Evolutionary conservation across 2,888 invertebrate genomes (phyloP), one percentile per base, ranked within the genome.

Genomic region (Julus scanicus): DNA sequence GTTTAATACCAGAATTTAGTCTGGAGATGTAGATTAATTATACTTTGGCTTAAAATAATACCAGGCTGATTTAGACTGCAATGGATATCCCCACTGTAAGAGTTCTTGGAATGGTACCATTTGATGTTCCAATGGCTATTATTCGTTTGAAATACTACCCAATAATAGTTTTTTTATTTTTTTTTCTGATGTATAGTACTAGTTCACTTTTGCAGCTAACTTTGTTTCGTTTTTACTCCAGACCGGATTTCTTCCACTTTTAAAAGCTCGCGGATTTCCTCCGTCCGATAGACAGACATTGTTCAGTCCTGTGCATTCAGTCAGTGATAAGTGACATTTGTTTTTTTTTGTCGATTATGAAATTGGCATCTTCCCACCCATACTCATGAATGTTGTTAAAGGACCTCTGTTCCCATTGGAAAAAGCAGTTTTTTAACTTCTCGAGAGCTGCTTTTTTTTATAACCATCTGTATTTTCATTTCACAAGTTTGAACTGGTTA

Each of bases 401-500:
- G 71, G 20, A 71, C 71, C 5, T 29, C 20, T 29, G 71, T 71
- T 71, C 71, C 71, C 71, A 71, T 71, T 29, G 29, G 20, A 71
- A 20, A 44, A 20, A 29, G 71, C 71, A 71, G 71, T 71, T 71
- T 71, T n/a, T 71, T n/a, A 71, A 20, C 71, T 71, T 71, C 71
- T 20, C 71, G 20, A n/a, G 9, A 71, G 20, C 71, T 71, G 29
- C 57, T n/a, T n/a, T n/a, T n/a, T 71, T 71, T 20, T n/a, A 71
- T 71, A 71, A 71, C 71, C 71, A 71, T 71, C 20, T 71, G 71
- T 71, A 71, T 71, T 29, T 20, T 71, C 71, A 29, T 29, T 71
- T 63, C 63, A 71, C 71, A 71, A 71, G 71, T 71, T 71, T 71
- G 71, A 71, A 71, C 71, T 71, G 71, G 71, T 71, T 71, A 71